Conservation (phyloP, 1,140 invertebrate species). For the Trigoniulus corallinus region DNA sequence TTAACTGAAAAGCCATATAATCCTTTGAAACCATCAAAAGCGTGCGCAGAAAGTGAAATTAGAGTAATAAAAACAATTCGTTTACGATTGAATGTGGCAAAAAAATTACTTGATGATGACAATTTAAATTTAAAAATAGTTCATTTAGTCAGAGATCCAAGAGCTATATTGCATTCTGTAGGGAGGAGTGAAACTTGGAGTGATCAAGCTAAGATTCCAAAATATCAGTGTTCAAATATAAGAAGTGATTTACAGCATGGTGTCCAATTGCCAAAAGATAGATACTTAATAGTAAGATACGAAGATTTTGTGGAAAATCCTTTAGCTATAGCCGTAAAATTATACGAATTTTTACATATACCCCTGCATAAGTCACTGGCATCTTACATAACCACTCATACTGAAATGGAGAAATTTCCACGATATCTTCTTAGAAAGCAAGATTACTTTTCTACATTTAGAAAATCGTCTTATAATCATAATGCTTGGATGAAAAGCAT, state of each 20-base stretch:
- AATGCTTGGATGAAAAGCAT: not conserved
- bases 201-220: not conserved
- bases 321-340: not conserved
- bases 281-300: not conserved
- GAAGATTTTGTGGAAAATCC: conserved; percentile 1
- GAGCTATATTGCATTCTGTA: not conserved
- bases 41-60: not conserved
- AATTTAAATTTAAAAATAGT: conserved; percentile 1
- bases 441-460: not conserved
- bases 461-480: not conserved
- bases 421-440: not conserved
- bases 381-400: not conserved
- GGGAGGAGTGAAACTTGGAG: not conserved
- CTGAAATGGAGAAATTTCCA: not conserved
- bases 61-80: not conserved
- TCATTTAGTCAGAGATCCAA: conserved; percentile 2
- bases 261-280: not conserved
- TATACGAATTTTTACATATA: not conserved
- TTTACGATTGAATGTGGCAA: not conserved
- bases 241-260: not conserved
- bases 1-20: not conserved
- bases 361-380: not conserved
- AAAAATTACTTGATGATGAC: not conserved
- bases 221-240: not conserved
- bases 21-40: not conserved